phyloP scores from a whole-genome alignment of 2,113 vertebrate species.

The Melanostigma gelatinosum region DNA sequence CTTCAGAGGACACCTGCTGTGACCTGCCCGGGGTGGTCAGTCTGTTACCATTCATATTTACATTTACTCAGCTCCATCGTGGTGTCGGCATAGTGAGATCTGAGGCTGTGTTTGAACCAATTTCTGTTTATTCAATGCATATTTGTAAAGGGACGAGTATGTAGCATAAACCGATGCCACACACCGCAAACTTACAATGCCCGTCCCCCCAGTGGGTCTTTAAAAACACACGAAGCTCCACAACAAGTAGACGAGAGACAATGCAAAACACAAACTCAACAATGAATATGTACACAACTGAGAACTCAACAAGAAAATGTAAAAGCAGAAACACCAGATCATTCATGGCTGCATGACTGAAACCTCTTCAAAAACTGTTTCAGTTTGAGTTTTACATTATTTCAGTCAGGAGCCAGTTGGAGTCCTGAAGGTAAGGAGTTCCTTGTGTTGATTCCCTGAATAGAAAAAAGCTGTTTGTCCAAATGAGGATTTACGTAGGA shows the following conservation, averaged over 20 bases:
- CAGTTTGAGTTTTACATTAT: not conserved
- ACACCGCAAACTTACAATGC: not conserved
- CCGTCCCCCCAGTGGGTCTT: no score
- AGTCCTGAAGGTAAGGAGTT: no score
- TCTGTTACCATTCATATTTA: not conserved
- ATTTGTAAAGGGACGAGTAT: not conserved
- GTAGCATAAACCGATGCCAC: not conserved
- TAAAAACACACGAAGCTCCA: not conserved
- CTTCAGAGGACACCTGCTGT: constrained; percentile 89
- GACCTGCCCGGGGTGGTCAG: constrained; percentile 90
- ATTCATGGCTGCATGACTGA: no score
- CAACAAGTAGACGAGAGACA: not conserved
- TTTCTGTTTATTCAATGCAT: not conserved
- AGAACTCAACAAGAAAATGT: no score
- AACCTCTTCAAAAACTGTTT: no score
- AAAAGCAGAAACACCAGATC: no score
- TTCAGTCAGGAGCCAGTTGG: no score
- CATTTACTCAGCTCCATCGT: not conserved
- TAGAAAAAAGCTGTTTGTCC: no score
- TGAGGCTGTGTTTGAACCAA: not conserved
- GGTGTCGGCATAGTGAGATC: not conserved
- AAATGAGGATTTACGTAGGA: not conserved
- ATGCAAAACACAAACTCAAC: not conserved
- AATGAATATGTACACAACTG: not conserved
- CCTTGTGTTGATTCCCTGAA: no score